phyloP scores from a whole-genome alignment of 2,888 invertebrate genomes.

The Acrobasis suavella region DNA sequence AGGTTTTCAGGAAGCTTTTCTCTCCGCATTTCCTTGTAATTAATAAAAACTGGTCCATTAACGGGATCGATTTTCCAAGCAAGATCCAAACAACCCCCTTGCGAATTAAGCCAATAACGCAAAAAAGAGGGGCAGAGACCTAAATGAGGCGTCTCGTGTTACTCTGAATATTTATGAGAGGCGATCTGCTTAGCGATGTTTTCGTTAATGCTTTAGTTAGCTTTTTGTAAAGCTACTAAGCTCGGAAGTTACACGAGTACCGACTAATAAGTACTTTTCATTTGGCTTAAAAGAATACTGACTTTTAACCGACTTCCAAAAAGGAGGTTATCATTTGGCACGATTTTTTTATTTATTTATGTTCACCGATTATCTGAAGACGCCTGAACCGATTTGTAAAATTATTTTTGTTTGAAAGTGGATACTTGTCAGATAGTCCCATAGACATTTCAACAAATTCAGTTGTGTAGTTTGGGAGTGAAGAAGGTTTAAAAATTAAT shows the following conservation, averaged over 20 bases:
- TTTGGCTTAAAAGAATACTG: too few relatives aligned
- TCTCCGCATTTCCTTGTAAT: conserved; percentile 53
- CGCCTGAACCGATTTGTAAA: too few relatives aligned
- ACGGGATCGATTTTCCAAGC: conserved; percentile 69
- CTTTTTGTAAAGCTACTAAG: background rate
- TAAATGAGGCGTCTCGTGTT: conserved; percentile 77
- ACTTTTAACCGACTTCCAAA: too few relatives aligned
- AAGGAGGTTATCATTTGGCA: too few relatives aligned
- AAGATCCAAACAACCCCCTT: conserved; percentile 69
- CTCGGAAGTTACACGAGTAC: background rate
- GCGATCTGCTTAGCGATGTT: conserved; percentile 52
- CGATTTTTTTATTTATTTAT: too few relatives aligned
- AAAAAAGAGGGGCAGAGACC: conserved; percentile 74
- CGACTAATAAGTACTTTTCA: too few relatives aligned
- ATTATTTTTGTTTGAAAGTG: too few relatives aligned
- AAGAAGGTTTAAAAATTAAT: too few relatives aligned
- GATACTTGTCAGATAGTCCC: too few relatives aligned
- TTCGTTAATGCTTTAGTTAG: conserved; percentile 58
- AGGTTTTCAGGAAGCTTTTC: background rate
- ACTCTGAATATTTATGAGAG: conserved; percentile 80
- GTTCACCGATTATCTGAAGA: too few relatives aligned
- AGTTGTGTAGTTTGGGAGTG: too few relatives aligned
- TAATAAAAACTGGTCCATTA: conserved; percentile 76
- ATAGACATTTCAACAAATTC: too few relatives aligned
- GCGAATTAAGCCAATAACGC: conserved; percentile 77